Percentiles rank a stretch among this genome's conserved stretches.
Evolutionary conservation across 1,140 invertebrate species (phyloP).

Genomic region (Tenebrio molitor): DNA sequence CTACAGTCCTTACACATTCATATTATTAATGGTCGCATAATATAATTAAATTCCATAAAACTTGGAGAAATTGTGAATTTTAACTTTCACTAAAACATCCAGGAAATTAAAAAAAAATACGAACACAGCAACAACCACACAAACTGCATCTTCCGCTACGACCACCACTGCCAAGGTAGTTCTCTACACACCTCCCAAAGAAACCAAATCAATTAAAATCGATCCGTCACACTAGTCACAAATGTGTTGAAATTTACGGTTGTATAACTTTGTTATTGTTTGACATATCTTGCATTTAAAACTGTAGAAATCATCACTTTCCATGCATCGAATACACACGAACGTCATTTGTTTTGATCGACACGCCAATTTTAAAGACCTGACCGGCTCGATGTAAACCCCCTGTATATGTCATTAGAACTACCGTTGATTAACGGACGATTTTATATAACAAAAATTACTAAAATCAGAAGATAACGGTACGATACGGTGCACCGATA

Average conservation of each 20-base stretch:
- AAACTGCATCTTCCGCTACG: not conserved
- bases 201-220: not conserved
- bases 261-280: slow-evolving; percentile 33
- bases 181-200: not conserved
- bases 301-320: slow-evolving; percentile 26
- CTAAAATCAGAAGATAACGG: slow-evolving; percentile 7
- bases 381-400: no score
- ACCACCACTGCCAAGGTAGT: slow-evolving; percentile 14
- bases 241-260: slow-evolving; percentile 11
- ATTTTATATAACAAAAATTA: slow-evolving; percentile 30
- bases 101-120: slow-evolving; percentile 4
- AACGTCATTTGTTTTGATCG: not conserved
- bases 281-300: slow-evolving; percentile 7
- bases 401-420: not conserved
- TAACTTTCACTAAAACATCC: slow-evolving; percentile 32
- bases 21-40: slow-evolving; percentile 19
- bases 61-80: slow-evolving; percentile 24
- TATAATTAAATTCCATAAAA: slow-evolving; percentile 34
- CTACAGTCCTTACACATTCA: slow-evolving; percentile 2
- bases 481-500: slow-evolving; percentile 29
- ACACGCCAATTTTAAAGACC: no score
- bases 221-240: not conserved
- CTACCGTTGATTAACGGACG: slow-evolving; percentile 17
- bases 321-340: not conserved
- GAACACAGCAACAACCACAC: not conserved